A percentile compares a stretch with the other conserved stretches of the same genome.
phyloP scores from a whole-genome alignment of 2,797 vertebrate genomes.

The Atherinosoma microstoma region DNA sequence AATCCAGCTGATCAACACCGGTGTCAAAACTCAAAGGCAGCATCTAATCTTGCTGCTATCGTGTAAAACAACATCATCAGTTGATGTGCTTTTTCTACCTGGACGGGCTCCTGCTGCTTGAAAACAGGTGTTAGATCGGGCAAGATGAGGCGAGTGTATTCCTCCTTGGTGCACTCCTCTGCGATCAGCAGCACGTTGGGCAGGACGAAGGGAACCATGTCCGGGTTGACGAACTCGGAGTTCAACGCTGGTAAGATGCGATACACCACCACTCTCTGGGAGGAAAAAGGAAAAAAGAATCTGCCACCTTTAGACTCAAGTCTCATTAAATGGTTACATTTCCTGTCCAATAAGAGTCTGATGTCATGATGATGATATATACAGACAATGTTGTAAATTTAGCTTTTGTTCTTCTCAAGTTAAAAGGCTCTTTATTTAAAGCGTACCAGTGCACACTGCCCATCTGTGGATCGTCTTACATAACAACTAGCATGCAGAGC shows the following conservation, averaged over 20 bases:
- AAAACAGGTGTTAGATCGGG: conserved; percentile 97
- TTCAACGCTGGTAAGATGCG: conserved; percentile 93
- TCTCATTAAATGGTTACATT: not conserved
- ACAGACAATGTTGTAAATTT: too few species aligned
- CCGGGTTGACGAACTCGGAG: conserved; percentile 96
- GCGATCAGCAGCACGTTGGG: conserved; percentile 97
- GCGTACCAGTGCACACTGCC: too few species aligned
- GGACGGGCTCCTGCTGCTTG: conserved; percentile 97
- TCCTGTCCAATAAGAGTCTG: too few species aligned
- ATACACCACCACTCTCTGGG: conserved; percentile 93
- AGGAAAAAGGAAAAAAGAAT: not conserved
- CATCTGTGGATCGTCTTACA: too few species aligned
- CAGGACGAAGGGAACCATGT: conserved; percentile 98
- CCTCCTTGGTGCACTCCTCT: conserved; percentile 98
- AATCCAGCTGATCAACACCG: not conserved
- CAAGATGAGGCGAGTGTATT: conserved; percentile 92
- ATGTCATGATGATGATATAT: too few species aligned
- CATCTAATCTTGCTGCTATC: not conserved
- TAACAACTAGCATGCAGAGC: too few species aligned
- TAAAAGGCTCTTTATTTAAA: too few species aligned
- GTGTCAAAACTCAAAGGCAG: not conserved
- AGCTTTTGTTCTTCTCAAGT: too few species aligned
- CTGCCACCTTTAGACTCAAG: not conserved
- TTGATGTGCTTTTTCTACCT: conserved; percentile 82
- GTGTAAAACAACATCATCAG: too few species aligned